phyloP scores from a whole-genome alignment of 2,888 invertebrate genomes.

The Morpho helenor region DNA sequence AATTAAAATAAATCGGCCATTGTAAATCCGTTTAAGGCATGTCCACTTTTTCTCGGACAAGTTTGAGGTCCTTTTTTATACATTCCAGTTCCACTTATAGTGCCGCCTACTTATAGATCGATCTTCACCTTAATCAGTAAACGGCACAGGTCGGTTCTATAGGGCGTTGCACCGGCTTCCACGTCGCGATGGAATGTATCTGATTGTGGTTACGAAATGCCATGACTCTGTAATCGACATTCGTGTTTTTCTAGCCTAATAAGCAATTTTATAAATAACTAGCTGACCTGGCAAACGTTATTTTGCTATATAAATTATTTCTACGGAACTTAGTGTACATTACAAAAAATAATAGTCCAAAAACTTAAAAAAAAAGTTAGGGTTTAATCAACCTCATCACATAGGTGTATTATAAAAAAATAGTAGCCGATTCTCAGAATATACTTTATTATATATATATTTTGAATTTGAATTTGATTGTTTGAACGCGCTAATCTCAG shows the following conservation, averaged over 20 bases:
- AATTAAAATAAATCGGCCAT: neutral
- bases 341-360: too few species aligned
- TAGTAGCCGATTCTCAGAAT: too few species aligned
- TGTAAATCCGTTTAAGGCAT: neutral
- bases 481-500: too few species aligned
- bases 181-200: conserved; percentile 64
- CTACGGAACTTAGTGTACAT: too few species aligned
- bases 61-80: conserved; percentile 9
- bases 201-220: conserved; percentile 73
- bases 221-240: conserved; percentile 53
- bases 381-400: too few species aligned
- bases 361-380: too few species aligned
- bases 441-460: too few species aligned
- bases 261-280: conserved; percentile 35
- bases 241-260: conserved; percentile 48
- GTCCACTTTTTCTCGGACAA: conserved; percentile 8
- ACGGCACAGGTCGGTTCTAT: conserved; percentile 53
- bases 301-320: too few species aligned
- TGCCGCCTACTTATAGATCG: conserved; percentile 17
- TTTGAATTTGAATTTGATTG: too few species aligned
- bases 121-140: conserved; percentile 42
- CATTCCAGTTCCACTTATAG: conserved; percentile 7
- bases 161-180: conserved; percentile 67
- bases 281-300: too few species aligned
- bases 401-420: too few species aligned